Conservation (phyloP, 2,113 vertebrate genomes). For the Limnothrissa miodon region DNA sequence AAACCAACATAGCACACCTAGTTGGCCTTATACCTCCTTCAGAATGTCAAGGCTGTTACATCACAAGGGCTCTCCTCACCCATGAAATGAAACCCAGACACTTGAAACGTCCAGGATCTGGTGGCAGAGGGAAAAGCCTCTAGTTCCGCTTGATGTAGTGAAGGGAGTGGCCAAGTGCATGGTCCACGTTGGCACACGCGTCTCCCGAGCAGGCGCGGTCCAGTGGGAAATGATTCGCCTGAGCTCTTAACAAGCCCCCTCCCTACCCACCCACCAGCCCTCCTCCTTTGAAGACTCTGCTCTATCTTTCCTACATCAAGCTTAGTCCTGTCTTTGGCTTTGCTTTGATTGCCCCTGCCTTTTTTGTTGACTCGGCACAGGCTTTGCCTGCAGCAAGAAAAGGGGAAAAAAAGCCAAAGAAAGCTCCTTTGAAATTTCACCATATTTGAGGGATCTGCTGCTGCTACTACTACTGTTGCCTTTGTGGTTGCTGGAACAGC, state of each 20-base stretch:
- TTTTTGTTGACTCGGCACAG: background rate
- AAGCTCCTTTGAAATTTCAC: background rate
- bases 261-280: background rate
- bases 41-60: background rate
- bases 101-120: constrained; percentile 14
- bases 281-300: background rate
- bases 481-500: background rate
- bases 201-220: background rate
- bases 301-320: background rate
- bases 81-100: constrained; percentile 22
- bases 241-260: background rate
- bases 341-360: background rate
- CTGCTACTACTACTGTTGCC: background rate
- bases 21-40: constrained; percentile 30
- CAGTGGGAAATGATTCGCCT: background rate
- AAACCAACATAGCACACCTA: background rate
- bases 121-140: background rate
- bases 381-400: background rate
- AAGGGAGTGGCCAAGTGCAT: background rate
- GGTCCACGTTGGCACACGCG: background rate
- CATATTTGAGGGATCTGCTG: background rate
- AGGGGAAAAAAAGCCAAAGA: background rate
- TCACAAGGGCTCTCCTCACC: constrained; percentile 22
- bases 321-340: background rate
- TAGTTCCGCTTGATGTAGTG: background rate